Conservation (phyloP, 2,888 invertebrate species). For the Eucera pruinosa region DNA sequence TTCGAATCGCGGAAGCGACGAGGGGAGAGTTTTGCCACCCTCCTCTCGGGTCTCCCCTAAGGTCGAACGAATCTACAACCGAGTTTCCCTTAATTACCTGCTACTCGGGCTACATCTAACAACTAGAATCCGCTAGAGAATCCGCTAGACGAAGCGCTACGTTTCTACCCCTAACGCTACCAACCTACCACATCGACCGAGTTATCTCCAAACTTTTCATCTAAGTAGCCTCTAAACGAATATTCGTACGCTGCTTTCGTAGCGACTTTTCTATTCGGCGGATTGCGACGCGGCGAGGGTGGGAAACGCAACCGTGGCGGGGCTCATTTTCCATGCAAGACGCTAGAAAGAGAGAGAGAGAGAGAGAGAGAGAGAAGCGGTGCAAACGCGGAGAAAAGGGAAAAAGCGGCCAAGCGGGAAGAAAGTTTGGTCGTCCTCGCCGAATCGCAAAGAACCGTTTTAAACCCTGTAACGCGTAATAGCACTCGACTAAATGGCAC, state of each 20-base stretch:
- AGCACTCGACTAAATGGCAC: conserved; percentile 57
- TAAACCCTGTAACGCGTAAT: conserved; percentile 70
- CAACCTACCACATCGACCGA: conserved; percentile 58
- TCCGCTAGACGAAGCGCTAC: conserved; percentile 47
- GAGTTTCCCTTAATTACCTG: background rate
- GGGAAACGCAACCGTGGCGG: background rate
- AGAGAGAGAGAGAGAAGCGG: background rate
- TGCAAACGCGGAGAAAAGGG: background rate
- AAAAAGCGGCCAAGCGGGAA: background rate
- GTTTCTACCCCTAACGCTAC: conserved; percentile 36
- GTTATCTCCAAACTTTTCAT: conserved; percentile 21
- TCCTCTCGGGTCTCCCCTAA: too few relatives aligned
- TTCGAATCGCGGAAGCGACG: too few relatives aligned
- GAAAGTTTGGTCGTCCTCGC: conserved; percentile 6
- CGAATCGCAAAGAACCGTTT: conserved; percentile 57
- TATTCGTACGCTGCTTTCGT: conserved; percentile 16
- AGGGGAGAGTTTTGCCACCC: too few relatives aligned
- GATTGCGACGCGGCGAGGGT: conserved; percentile 47
- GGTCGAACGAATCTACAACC: background rate
- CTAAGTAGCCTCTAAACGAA: conserved; percentile 29
- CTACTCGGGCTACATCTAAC: conserved; percentile 51
- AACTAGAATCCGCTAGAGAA: conserved; percentile 53
- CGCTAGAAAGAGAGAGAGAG: background rate
- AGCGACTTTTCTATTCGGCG: conserved; percentile 44
- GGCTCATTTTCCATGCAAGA: background rate